Evolutionary conservation across 2,113 vertebrate genomes (phyloP).

Genomic region (Microtus richardsoni): DNA sequence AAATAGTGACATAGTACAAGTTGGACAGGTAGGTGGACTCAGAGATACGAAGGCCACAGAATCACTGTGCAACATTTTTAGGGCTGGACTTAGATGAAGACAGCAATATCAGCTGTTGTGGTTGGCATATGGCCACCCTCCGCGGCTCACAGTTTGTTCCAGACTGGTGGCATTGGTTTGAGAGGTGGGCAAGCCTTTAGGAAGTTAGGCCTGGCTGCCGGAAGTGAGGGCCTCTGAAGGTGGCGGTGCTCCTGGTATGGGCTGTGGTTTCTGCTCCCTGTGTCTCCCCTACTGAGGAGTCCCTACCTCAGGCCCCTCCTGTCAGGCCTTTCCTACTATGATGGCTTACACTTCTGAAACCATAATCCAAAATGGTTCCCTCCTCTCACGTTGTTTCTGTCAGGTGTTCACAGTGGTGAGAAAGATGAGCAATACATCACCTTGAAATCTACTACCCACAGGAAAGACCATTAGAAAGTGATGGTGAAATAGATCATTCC

Average conservation of each 20-base stretch:
- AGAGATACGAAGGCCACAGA: neutral
- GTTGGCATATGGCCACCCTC: too few species aligned
- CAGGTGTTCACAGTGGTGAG: neutral
- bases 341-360: neutral
- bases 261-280: neutral
- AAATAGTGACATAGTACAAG: neutral
- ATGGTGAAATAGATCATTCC: conserved; percentile 28
- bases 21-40: neutral
- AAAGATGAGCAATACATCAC: neutral
- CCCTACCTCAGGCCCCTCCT: neutral
- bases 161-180: neutral
- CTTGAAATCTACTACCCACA: neutral
- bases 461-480: neutral
- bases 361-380: neutral
- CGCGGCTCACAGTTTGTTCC: neutral
- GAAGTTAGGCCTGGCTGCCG: too few species aligned
- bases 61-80: neutral
- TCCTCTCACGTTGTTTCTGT: neutral
- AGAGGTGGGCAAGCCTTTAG: neutral
- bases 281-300: neutral
- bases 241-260: neutral
- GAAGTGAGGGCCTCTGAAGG: neutral
- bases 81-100: neutral
- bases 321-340: neutral
- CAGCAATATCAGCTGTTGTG: neutral